Base-by-base conservation (phyloP, 2,888 invertebrate genomes). In the Linnaemya vulpina region DNA sequence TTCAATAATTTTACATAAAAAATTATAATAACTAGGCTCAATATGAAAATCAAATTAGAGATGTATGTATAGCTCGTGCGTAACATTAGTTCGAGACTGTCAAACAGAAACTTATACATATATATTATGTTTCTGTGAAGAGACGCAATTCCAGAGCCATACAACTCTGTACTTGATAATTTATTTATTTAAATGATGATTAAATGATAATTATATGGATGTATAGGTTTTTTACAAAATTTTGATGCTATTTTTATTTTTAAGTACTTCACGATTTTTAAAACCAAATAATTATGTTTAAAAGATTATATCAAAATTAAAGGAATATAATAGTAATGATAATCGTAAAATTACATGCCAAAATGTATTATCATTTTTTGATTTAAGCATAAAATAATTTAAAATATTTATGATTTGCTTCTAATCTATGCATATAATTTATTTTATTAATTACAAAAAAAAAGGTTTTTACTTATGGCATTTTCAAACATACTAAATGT, bases 241-340 rank as follows among this genome's bases (percentile, higher is more conserved):
- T 53, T 60, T 74, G 49, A n/a, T 30, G 60, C 15, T 63, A 10
- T 67, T 70, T 81, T 85, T 63, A 10, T 62, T 70, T 81, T 85
- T 85, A 85, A 85, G 85, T 85, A 85, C 85, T 82, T 82, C 65
- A 71, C 53, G 75, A 83, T 75, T 83, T 83, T 83, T 40, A 51
- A 70, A 83, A 83, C 60, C 78, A 83, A 76, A 75, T 13, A 55
- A 20, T 17, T 73, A 65, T 46, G 38, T 17, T 35, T 51, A 82
- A 71, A 49, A 40, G 40, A 43, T 60, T 83, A 46, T 53, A 78
- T 40, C n/a, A 25, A 51, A 43, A 53, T 22, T 17, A 30, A 71
- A 55, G 58, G 51, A 51, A 20, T 62, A 58, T 35, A 40, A 35
- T 17, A 17, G 9, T n/a, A 53, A 17, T 60, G 38, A 17, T 17